A percentile compares a stretch with the other conserved stretches of the same genome.
These are phyloP conservation scores for Notoglanidium macrostoma DNA, from an alignment of 2,797 vertebrate genomes.

Conservation along the genomic window DNA sequence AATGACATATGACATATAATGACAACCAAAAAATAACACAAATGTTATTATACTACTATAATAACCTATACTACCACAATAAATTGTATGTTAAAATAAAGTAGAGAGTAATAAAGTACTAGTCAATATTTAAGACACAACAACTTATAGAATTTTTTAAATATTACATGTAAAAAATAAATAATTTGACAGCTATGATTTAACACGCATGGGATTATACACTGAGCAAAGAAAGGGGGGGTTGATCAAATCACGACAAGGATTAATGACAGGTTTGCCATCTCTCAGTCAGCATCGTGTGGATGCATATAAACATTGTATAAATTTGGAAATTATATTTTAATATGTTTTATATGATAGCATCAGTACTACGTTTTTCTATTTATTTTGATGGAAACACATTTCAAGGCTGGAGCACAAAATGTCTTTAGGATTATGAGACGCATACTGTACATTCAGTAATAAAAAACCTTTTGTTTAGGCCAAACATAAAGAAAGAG, in stretches of 20 bases:
- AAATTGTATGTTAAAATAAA: background rate
- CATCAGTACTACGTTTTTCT: background rate
- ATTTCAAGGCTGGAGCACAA: background rate
- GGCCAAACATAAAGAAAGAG: background rate
- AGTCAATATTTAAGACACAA: background rate
- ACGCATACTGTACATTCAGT: background rate
- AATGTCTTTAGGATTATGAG: background rate
- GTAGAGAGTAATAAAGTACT: background rate
- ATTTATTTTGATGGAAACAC: background rate
- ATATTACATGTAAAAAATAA: background rate
- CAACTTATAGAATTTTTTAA: background rate
- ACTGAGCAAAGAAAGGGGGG: no score
- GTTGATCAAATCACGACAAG: background rate
- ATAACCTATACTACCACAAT: background rate
- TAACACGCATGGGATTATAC: background rate
- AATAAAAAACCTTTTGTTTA: background rate
- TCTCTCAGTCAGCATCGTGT: background rate
- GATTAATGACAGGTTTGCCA: background rate
- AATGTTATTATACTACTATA: background rate
- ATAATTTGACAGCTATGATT: background rate
- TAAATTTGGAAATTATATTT: background rate
- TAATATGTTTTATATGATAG: background rate
- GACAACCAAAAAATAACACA: background rate
- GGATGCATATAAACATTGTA: background rate
- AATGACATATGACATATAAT: no score